phyloP scores from a whole-genome alignment of 1,140 invertebrate genomes.

The Wiebesia pumilae region DNA sequence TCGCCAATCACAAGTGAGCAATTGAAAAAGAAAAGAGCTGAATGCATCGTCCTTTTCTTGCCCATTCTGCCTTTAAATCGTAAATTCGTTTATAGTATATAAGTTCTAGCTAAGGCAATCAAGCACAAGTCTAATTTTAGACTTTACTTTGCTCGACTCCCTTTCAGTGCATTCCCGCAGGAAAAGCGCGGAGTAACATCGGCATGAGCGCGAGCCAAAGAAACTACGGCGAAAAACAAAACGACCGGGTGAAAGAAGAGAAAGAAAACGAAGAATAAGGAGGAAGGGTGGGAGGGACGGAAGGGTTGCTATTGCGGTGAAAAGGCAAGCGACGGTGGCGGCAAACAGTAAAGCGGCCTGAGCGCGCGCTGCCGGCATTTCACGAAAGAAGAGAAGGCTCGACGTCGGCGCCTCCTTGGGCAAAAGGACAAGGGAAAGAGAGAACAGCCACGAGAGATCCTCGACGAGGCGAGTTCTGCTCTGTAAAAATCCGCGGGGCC shows the following conservation, averaged over 20 bases:
- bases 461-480: constrained; percentile 35
- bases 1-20: background rate
- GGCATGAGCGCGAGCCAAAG: background rate
- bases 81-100: constrained; percentile 31
- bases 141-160: constrained; percentile 29
- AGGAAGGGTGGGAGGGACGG: background rate
- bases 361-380: constrained; percentile 9
- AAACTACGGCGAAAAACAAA: background rate
- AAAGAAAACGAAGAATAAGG: background rate
- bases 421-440: constrained; percentile 22
- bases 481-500: constrained; percentile 48
- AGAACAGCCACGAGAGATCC: background rate
- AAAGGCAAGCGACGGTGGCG: constrained; percentile 7
- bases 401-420: constrained; percentile 15
- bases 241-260: background rate
- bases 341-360: constrained; percentile 35
- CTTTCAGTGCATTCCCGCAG: constrained; percentile 15
- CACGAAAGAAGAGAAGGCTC: constrained; percentile 18
- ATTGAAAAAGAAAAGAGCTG: background rate
- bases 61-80: background rate
- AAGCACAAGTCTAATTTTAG: constrained; percentile 33
- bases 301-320: constrained; percentile 17
- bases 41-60: background rate
- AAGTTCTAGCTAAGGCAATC: constrained; percentile 42
- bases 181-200: constrained; percentile 30